Percentiles rank a stretch among this genome's conserved stretches.
These are phyloP conservation scores for Eumeta japonica DNA, from an alignment of 1,140 invertebrate genomes.

Conservation along the genomic window DNA sequence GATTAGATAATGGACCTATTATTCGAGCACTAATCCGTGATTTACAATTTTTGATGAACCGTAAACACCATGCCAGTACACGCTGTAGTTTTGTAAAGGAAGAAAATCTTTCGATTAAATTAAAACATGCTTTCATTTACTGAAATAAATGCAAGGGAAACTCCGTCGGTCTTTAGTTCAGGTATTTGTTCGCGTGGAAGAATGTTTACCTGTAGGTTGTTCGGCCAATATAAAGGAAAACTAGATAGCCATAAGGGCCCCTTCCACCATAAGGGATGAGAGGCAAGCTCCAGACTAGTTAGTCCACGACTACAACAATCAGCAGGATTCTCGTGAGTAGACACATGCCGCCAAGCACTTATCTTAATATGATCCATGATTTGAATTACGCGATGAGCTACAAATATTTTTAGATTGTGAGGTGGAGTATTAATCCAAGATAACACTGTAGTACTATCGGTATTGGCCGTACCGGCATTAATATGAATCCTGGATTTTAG, in stretches of 20 bases:
- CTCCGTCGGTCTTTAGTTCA: too few relatives aligned
- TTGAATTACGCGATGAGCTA: constrained; percentile 6
- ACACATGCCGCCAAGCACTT: constrained; percentile 3
- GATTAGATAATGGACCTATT: too few relatives aligned
- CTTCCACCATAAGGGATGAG: constrained; percentile 1
- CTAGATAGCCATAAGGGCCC: constrained; percentile 4
- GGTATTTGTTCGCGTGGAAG: too few relatives aligned
- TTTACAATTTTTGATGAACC: too few relatives aligned
- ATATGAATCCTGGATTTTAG: constrained; percentile 2
- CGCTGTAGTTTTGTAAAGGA: too few relatives aligned
- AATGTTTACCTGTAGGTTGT: too few relatives aligned
- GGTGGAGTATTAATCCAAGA: constrained; percentile 6
- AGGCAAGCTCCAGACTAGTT: neutral
- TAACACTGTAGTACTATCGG: constrained; percentile 4
- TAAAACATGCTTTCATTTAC: too few relatives aligned
- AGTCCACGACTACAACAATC: constrained; percentile 8
- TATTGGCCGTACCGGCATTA: neutral
- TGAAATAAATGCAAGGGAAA: too few relatives aligned
- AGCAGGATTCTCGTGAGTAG: constrained; percentile 5
- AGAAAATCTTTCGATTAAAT: too few relatives aligned
- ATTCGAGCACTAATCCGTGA: too few relatives aligned
- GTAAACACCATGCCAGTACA: too few relatives aligned
- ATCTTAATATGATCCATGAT: neutral
- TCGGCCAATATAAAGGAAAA: too few relatives aligned
- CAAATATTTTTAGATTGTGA: constrained; percentile 5